phyloP scores from a whole-genome alignment of 2,797 vertebrate genomes.

The Nyctalus aviator region DNA sequence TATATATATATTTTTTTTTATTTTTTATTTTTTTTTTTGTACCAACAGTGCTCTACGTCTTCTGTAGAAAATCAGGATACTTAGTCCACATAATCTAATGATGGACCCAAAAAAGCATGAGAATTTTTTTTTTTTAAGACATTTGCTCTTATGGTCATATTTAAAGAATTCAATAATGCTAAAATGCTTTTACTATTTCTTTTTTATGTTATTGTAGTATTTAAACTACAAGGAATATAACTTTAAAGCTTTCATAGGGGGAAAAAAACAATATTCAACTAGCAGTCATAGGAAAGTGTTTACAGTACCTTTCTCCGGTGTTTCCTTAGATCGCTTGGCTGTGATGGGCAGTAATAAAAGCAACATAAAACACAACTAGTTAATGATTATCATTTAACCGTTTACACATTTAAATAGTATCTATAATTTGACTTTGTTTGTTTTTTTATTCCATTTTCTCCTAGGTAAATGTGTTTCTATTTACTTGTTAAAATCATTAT shows the following conservation, averaged over 20 bases:
- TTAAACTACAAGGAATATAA: background rate
- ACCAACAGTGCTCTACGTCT: background rate
- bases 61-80: background rate
- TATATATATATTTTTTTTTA: too few species aligned
- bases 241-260: background rate
- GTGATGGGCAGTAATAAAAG: slow-evolving; percentile 78
- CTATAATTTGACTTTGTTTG: background rate
- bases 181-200: background rate
- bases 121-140: background rate
- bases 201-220: slow-evolving; percentile 24
- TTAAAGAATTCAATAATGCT: background rate
- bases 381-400: slow-evolving; percentile 67
- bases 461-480: background rate
- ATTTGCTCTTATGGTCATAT: background rate
- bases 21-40: too few species aligned
- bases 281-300: background rate
- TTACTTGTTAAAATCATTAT: background rate
- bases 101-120: background rate
- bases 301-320: slow-evolving; percentile 97
- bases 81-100: background rate
- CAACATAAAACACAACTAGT: slow-evolving; percentile 75
- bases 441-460: background rate
- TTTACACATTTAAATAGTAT: background rate
- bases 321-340: slow-evolving; percentile 99
- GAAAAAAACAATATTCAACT: background rate